These are phyloP conservation scores for Amphipoea oculea DNA, from an alignment of 2,888 invertebrate species.

Conservation along the genomic window DNA sequence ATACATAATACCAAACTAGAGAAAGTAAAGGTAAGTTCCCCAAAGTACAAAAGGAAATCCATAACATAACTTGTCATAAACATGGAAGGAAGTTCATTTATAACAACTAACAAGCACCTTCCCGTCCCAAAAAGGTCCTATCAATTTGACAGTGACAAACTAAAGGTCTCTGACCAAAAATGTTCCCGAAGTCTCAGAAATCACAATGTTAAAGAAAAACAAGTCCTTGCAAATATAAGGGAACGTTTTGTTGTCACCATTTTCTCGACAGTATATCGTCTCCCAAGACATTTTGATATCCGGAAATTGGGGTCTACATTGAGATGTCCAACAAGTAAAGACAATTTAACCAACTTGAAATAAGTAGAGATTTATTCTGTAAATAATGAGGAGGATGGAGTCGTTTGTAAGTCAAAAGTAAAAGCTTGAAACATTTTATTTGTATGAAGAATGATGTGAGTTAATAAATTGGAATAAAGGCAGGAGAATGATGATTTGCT, in stretches of 20 bases:
- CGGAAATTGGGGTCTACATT: constrained; percentile 47
- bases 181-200: constrained; percentile 5
- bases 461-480: neutral
- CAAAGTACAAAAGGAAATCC: constrained; percentile 15
- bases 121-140: constrained; percentile 40
- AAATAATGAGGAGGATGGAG: neutral
- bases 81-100: constrained; percentile 41
- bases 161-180: constrained; percentile 36
- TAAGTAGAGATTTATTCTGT: constrained; percentile 11
- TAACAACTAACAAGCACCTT: constrained; percentile 48
- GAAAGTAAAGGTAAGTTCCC: neutral
- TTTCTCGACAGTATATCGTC: constrained; percentile 55
- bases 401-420: neutral
- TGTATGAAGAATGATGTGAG: neutral
- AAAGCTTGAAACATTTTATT: neutral
- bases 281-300: constrained; percentile 55
- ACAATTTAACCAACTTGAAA: constrained; percentile 14
- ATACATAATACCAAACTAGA: neutral
- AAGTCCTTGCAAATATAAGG: constrained; percentile 27
- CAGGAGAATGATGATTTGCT: neutral
- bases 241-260: constrained; percentile 43
- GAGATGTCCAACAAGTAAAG: constrained; percentile 56
- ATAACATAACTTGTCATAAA: constrained; percentile 34
- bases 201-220: constrained; percentile 35
- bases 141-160: constrained; percentile 40